These are phyloP conservation scores for Yponomeuta malinellus DNA, from an alignment of 2,888 invertebrate genomes.

Conservation along the genomic window DNA sequence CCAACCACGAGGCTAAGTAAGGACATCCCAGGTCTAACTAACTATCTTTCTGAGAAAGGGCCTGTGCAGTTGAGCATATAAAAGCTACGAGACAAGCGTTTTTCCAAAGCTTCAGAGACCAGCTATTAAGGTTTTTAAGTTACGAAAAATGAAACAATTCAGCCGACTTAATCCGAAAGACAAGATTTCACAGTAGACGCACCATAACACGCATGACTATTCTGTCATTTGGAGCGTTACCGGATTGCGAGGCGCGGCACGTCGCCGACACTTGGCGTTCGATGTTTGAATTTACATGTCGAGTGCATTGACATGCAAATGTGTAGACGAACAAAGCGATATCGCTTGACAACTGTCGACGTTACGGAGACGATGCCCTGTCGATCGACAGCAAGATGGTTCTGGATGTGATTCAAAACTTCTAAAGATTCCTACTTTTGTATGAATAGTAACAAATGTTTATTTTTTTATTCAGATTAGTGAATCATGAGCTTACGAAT, in stretches of 20 bases:
- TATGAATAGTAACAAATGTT: no score
- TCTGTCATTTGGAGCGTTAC: neutral
- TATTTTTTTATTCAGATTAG: no score
- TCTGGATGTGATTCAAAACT: neutral
- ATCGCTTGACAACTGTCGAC: neutral
- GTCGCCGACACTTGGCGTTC: slow-evolving; percentile 9
- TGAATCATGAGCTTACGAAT: no score
- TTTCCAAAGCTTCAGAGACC: no score
- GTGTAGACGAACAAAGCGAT: slow-evolving; percentile 19
- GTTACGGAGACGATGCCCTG: neutral
- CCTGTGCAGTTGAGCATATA: no score
- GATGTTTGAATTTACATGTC: slow-evolving; percentile 39
- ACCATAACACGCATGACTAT: neutral
- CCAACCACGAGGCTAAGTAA: no score
- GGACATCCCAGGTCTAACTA: no score
- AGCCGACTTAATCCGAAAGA: neutral
- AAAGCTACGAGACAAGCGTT: no score
- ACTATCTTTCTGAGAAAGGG: no score
- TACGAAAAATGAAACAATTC: no score
- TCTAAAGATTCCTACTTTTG: no score
- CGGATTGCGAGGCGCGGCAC: slow-evolving; percentile 1
- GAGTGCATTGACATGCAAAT: slow-evolving; percentile 45
- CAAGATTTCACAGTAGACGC: neutral
- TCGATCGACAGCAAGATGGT: neutral
- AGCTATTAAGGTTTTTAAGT: no score